Conservation (phyloP, 2,113 vertebrate genomes). For the Cranoglanis bouderius region DNA sequence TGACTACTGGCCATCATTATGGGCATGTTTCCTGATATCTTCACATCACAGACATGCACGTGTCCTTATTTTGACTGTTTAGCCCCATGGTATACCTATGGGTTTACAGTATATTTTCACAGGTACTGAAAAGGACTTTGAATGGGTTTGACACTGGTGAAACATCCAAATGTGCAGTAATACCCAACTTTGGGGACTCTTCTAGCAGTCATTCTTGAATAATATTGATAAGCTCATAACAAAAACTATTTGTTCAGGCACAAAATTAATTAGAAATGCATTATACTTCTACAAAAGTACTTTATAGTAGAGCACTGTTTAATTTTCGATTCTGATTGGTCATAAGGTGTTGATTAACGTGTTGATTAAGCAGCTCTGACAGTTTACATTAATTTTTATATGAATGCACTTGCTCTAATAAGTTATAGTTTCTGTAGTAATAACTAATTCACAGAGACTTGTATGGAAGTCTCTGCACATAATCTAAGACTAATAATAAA, state of each 20-base stretch:
- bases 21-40: neutral
- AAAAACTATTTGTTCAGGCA: neutral
- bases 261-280: neutral
- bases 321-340: neutral
- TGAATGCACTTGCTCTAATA: neutral
- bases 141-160: neutral
- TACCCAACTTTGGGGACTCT: neutral
- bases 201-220: neutral
- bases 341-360: neutral
- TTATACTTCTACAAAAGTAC: neutral
- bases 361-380: neutral
- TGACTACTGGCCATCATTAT: neutral
- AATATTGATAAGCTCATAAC: neutral
- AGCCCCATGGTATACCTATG: neutral
- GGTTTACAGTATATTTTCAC: conserved; percentile 5
- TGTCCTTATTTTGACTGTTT: neutral
- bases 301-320: neutral
- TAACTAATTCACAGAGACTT: neutral
- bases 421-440: neutral
- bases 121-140: neutral
- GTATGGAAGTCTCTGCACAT: neutral
- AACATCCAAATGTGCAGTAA: neutral
- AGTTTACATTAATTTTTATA: neutral
- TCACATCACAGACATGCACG: neutral
- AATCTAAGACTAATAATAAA: neutral